A percentile compares a stretch with the other conserved stretches of the same genome.
These are phyloP conservation scores for Rafetus swinhoei DNA, from an alignment of 2,113 vertebrate species.

Conservation along the genomic window DNA sequence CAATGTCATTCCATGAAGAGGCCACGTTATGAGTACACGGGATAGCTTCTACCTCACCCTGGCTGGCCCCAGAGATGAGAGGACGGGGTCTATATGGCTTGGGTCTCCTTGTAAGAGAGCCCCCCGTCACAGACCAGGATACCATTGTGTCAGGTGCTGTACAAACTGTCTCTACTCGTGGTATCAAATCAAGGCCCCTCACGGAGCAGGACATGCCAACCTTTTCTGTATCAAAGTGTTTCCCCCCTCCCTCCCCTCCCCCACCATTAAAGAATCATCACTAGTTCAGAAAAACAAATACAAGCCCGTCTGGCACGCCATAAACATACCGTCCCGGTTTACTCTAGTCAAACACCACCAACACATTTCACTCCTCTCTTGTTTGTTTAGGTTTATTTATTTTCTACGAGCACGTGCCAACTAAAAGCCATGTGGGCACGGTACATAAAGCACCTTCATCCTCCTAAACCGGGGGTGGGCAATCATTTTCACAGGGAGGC, in stretches of 20 bases:
- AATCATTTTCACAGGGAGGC: too few relatives aligned
- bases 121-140: background rate
- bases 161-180: background rate
- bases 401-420: background rate
- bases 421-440: background rate
- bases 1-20: background rate
- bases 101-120: constrained; percentile 24
- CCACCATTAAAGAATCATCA: background rate
- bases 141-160: background rate
- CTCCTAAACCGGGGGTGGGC: too few relatives aligned
- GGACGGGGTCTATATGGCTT: background rate
- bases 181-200: background rate
- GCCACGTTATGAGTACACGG: background rate
- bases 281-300: background rate
- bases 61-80: background rate
- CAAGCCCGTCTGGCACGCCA: background rate
- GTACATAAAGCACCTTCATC: background rate
- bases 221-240: background rate
- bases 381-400: background rate
- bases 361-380: background rate
- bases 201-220: background rate
- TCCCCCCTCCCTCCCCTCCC: too few relatives aligned
- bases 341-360: background rate
- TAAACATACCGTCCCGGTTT: background rate
- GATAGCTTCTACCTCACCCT: background rate